Base-by-base conservation (phyloP, 2,797 vertebrate species). In the Aplochiton taeniatus region DNA sequence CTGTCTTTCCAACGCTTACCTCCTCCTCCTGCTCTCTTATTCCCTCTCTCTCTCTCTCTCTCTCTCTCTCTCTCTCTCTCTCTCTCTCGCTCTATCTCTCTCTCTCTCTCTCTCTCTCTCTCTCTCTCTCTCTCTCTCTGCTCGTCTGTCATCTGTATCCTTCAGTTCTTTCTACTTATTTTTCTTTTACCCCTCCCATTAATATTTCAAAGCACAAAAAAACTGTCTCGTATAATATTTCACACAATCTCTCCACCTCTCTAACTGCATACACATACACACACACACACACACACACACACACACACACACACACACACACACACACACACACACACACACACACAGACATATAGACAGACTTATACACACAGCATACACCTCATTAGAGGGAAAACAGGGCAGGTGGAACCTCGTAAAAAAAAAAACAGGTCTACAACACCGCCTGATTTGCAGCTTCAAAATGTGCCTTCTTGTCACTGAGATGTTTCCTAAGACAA, bases 81-180 rank as follows among this genome's bases (percentile, higher is more conserved):
- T 79, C 69, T 62, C 51, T 55, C 65, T 69, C 45, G 53, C 41
- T 73, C 59, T n/a, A 70, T 51, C 69, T 74, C 63, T 45, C 74
- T 81, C 54, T 67, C 8, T 31, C 12, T 11, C 13, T 11, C 19
- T 31, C 2, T 13, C 47, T 41, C 6, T 42, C 47, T 63, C 59
- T 54, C 59, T 64, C n/a, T 64, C 43, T 44, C 65, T 65, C 75
- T 86, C 72, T 67, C 70, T 79, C 69, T 62, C 51, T 55, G 4
- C 65, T 69, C 45, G 53, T 81, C 54, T 67, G 3, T 31, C 12
- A 56, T 11, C 13, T 11, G 12, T 31, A 0, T 13, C 42, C 59
- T 0, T 10, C 42, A 47, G 64, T 63, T 67, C 58, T 49, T 51
- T n/a, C 8, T n/a, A 11, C 14, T 17, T 54, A 14, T n/a, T 54